Evolutionary conservation across 2,797 vertebrate genomes (phyloP), one percentile per base, ranked within the genome.

Genomic region (Saxicola maurus): DNA sequence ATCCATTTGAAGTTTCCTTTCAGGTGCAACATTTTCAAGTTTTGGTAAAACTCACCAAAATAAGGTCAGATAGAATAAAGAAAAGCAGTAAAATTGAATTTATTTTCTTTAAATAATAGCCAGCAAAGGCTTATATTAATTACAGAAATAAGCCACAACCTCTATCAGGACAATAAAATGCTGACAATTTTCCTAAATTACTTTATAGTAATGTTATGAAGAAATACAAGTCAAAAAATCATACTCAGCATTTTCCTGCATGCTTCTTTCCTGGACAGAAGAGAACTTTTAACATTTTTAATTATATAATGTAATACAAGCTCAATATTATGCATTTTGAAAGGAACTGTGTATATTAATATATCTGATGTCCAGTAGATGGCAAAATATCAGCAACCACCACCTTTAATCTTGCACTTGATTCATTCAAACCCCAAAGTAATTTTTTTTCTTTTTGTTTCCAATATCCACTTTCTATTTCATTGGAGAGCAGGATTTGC

Each of bases 371-470:
- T 81, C 31, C 51, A 87, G 80, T 18, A 52, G 64, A 73, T 85
- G 88, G 61, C 81, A 69, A 89, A 91, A 49, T n/a, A 62, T 53
- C 43, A 61, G 64, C 19, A 46, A 60, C 27, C 9, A 53, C 55
- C 92, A 93, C 79, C 82, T 89, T 89, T 90, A 37, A 87, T 69
- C 69, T 46, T 57, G 68, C 71, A 73, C 17, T 75, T 83, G 75
- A 76, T 89, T 61, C 18, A 35, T 56, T 73, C 37, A 81, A 67
- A 23, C 16, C 43, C 49, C 48, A 31, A 75, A 69, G 65, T 43
- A 45, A 51, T n/a, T 55, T 20, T 21, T 21, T 77, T 65, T 61
- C 13, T 20, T 83, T 76, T 77, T 28, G 38, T 71, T 78, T 75
- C 82, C 31, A 52, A 37, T 55, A 72, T 66, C 23, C 17, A 18